These are phyloP conservation scores for Heliconius ethilla DNA, from an alignment of 2,888 invertebrate genomes.

Conservation along the genomic window DNA sequence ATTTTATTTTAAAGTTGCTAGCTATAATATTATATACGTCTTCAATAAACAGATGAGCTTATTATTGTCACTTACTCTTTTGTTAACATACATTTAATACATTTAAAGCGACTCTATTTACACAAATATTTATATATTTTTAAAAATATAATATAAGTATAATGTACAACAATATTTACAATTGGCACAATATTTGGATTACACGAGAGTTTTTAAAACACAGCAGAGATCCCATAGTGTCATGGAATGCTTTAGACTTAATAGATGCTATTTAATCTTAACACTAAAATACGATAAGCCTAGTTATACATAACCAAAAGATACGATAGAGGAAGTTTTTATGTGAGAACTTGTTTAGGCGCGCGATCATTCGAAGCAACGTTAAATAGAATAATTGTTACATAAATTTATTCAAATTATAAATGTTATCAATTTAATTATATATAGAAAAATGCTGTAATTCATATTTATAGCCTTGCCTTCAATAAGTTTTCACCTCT, in stretches of 20 bases:
- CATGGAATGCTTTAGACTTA: conserved; percentile 80
- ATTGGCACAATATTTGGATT: conserved; percentile 67
- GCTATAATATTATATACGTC: conserved; percentile 48
- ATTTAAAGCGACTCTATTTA: conserved; percentile 67
- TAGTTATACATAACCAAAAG: conserved; percentile 47
- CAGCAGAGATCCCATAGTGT: conserved; percentile 80
- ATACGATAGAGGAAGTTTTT: neutral
- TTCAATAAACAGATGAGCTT: conserved; percentile 68
- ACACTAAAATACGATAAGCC: conserved; percentile 63
- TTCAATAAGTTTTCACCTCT: neutral
- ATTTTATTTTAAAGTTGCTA: conserved; percentile 37
- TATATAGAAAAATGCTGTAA: neutral
- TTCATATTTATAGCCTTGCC: neutral
- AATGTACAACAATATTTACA: conserved; percentile 59
- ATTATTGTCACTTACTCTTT: conserved; percentile 75
- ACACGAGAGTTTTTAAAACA: conserved; percentile 76
- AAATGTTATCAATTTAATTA: neutral
- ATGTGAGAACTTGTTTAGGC: conserved; percentile 1
- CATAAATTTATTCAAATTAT: neutral
- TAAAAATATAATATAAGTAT: conserved; percentile 50
- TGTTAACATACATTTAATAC: conserved; percentile 33
- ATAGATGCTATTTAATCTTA: conserved; percentile 75
- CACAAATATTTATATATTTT: conserved; percentile 53
- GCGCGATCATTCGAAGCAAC: neutral
- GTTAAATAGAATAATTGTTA: neutral